phyloP scores from a whole-genome alignment of 2,113 vertebrate genomes.

The Mungos mungo region DNA sequence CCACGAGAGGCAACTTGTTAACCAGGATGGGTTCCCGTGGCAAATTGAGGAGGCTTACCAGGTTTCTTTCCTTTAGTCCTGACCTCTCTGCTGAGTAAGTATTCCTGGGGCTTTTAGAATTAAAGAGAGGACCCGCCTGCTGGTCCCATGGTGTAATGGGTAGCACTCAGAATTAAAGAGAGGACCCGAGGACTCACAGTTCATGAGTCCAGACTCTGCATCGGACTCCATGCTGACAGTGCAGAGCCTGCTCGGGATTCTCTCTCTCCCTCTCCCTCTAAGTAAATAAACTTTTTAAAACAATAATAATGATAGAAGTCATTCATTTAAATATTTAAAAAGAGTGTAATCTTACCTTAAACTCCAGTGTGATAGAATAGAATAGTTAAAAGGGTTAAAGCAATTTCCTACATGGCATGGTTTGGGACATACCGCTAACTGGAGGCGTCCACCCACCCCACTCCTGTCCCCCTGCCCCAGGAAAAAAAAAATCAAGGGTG shows the following conservation, averaged over 20 bases:
- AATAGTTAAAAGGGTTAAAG: neutral
- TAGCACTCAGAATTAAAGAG: neutral
- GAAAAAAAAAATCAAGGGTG: neutral
- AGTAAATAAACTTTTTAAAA: no score
- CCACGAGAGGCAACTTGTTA: neutral
- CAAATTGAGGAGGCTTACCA: neutral
- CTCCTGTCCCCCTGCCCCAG: neutral
- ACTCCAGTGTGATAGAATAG: neutral
- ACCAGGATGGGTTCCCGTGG: neutral
- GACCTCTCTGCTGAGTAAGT: neutral
- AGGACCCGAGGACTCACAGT: neutral
- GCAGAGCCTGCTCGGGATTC: no score
- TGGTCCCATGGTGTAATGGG: no score
- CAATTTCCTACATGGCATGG: neutral
- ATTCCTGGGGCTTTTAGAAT: neutral
- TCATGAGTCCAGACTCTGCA: no score
- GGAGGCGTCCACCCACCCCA: neutral
- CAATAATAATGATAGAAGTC: neutral
- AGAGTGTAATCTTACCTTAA: neutral
- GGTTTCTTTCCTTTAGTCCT: neutral
- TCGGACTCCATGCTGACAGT: no score
- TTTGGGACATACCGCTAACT: neutral
- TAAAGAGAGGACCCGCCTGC: neutral
- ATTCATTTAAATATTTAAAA: neutral
- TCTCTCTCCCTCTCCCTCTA: no score